phyloP scores from a whole-genome alignment of 2,888 invertebrate genomes.

The Eilema sororculum region DNA sequence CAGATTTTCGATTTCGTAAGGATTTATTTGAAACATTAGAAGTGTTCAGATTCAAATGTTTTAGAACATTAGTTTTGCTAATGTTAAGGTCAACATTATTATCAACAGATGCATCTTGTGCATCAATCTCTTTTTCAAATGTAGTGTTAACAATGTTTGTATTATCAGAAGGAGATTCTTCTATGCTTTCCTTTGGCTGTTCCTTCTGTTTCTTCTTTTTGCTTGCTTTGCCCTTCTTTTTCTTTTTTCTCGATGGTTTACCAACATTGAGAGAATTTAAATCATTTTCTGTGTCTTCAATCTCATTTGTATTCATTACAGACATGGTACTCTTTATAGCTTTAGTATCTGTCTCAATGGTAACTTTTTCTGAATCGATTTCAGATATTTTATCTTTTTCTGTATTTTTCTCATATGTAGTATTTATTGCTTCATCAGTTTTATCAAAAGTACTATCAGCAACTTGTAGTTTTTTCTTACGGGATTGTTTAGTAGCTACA shows the following conservation, averaged over 20 bases:
- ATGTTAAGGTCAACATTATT: background rate
- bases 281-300: slow-evolving; percentile 18
- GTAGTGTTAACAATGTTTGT: slow-evolving; percentile 29
- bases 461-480: slow-evolving; percentile 21
- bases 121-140: slow-evolving; percentile 27
- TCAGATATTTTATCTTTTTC: background rate
- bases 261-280: slow-evolving; percentile 7
- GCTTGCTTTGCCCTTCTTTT: slow-evolving; percentile 20
- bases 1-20: slow-evolving; percentile 13
- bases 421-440: slow-evolving; percentile 32
- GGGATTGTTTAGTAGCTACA: slow-evolving; percentile 4
- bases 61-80: background rate
- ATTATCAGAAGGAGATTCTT: slow-evolving; percentile 7
- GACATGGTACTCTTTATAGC: background rate
- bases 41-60: background rate
- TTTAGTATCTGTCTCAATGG: background rate
- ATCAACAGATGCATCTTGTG: background rate
- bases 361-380: background rate
- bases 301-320: background rate
- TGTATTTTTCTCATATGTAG: slow-evolving; percentile 38
- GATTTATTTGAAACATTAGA: slow-evolving; percentile 6
- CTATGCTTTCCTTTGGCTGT: slow-evolving; percentile 5
- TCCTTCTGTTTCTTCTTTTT: slow-evolving; percentile 21
- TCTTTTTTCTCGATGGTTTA: slow-evolving; percentile 17
- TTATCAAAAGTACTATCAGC: slow-evolving; percentile 39